These are phyloP conservation scores for Geotrypetes seraphini DNA, from an alignment of 2,797 vertebrate genomes.

Conservation along the genomic window DNA sequence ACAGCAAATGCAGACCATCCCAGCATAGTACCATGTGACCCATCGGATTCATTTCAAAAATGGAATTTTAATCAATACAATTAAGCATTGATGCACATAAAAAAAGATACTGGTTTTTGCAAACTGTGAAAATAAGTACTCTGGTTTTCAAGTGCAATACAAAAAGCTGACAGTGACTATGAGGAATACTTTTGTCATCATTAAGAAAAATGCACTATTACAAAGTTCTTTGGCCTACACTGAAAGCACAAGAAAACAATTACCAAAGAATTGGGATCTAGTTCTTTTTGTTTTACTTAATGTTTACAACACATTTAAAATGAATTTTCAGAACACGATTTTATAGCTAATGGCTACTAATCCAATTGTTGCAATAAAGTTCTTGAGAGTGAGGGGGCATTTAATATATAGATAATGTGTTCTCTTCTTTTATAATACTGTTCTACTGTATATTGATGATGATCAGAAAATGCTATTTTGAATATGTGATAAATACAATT, in stretches of 20 bases:
- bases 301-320: no score
- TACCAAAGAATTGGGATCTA: slow-evolving; percentile 49
- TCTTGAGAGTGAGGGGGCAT: no score
- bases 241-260: slow-evolving; percentile 30
- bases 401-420: no score
- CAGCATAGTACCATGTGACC: slow-evolving; percentile 66
- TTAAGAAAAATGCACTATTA: slow-evolving; percentile 23
- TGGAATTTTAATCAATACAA: slow-evolving; percentile 76
- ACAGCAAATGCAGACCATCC: slow-evolving; percentile 73
- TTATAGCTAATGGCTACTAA: no score
- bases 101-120: slow-evolving; percentile 16
- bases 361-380: no score
- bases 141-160: slow-evolving; percentile 37
- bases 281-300: slow-evolving; percentile 16
- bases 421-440: no score
- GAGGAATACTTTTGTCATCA: slow-evolving; percentile 33
- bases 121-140: slow-evolving; percentile 17
- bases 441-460: no score
- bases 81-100: slow-evolving; percentile 34
- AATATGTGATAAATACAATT: no score
- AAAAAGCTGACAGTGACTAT: slow-evolving; percentile 35
- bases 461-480: no score
- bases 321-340: no score
- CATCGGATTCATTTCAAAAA: slow-evolving; percentile 79
- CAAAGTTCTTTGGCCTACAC: slow-evolving; percentile 17